Percentiles rank a stretch among this genome's conserved stretches.
These are phyloP conservation scores for Crossaster papposus DNA, from an alignment of 53 echinoderm and acorn worm species.

Conservation along the genomic window DNA sequence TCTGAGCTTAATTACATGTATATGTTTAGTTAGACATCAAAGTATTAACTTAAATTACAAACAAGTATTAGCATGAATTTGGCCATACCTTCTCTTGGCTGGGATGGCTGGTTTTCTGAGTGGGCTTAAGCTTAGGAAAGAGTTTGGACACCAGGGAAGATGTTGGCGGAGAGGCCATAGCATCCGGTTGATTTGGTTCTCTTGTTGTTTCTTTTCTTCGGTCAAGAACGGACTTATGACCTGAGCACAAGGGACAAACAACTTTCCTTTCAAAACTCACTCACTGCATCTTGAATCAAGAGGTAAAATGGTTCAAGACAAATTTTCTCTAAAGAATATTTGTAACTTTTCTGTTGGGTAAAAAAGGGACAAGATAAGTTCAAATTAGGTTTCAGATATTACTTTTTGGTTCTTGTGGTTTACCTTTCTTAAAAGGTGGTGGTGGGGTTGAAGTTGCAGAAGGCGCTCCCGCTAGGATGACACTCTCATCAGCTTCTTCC, in stretches of 20 bases:
- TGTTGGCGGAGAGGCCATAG: conserved; percentile 74
- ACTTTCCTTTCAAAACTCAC: too few species aligned
- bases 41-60: not conserved
- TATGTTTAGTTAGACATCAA: too few species aligned
- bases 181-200: conserved; percentile 2
- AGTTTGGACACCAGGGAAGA: conserved; percentile 88
- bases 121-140: conserved; percentile 86
- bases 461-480: conserved; percentile 82
- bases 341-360: too few species aligned
- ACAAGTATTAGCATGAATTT: not conserved
- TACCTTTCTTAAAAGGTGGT: conserved; percentile 34
- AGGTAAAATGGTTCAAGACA: not conserved
- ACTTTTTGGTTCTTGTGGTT: not conserved
- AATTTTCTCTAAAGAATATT: too few species aligned
- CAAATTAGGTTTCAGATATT: not conserved
- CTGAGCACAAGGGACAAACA: not conserved
- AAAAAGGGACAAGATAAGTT: too few species aligned
- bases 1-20: too few species aligned
- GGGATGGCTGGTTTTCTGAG: conserved; percentile 36
- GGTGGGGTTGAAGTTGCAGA: conserved; percentile 71
- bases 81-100: conserved; percentile 60
- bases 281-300: not conserved
- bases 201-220: conserved; percentile 32
- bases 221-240: conserved; percentile 45
- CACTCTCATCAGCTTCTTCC: conserved; percentile 82